Evolutionary conservation across 2,113 vertebrate species (phyloP), one percentile per base, ranked within the genome.

Genomic region (Serilophus lunatus): DNA sequence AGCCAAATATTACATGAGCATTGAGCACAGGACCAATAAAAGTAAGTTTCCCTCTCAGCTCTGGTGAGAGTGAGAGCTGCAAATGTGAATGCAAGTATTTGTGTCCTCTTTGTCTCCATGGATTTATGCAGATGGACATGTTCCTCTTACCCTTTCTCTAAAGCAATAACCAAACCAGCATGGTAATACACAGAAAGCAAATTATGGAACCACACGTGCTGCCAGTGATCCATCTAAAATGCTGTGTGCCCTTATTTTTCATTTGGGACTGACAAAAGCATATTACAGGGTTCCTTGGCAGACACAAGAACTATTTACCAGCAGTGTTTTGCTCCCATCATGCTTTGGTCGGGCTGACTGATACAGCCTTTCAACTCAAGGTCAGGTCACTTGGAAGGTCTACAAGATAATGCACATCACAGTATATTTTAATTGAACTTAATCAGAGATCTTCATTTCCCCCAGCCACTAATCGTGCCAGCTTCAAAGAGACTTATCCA

Each of bases 381-480:
- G 77, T 57, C 81, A 70, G 82, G 82, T 92, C 82, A 53, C 59
- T 91, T 42, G 88, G 50, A 82, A 92, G 13, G 49, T 40, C 64
- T 85, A 33, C 36, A 72, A 10, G 69, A 70, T 25, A 94, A 50
- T 44, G 74, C 24, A 56, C 65, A 93, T 31, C 86, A 82, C 72
- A 86, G 78, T 8, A 74, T 7, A 87, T 35, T 82, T 93, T 68
- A 90, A 79, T 63, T 88, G 49, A 70, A 60, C 64, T 78, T 95
- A 79, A 95, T 84, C 76, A 88, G 66, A 95, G 28, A 84, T 42
- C 78, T 95, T 93, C 8, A 65, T 75, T 97, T 96, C 87, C 72
- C 18, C 18, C 68, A 18, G 35, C 10, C 12, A 4, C 45, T 93
- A 95, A 86, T 38, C 59, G 36, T 69, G 38, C 40, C 76, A 79